phyloP scores from a whole-genome alignment of 2,888 invertebrate species.

The Noctua fimbriata region DNA sequence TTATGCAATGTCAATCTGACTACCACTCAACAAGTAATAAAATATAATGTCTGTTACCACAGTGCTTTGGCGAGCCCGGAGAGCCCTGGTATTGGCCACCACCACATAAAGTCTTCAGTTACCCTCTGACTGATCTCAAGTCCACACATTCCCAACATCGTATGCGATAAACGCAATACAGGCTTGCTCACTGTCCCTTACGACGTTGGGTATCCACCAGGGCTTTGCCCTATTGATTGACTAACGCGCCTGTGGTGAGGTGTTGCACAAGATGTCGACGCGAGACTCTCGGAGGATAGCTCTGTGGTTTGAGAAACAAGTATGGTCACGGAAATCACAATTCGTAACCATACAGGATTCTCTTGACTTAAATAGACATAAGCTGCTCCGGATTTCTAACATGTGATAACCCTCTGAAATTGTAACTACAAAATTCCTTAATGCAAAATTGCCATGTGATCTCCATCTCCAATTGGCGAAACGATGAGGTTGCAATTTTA shows the following conservation, averaged over 20 bases:
- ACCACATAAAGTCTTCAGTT: slow-evolving; percentile 77
- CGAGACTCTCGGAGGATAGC: slow-evolving; percentile 82
- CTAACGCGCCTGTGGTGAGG: slow-evolving; percentile 72
- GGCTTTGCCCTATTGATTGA: slow-evolving; percentile 62
- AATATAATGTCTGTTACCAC: slow-evolving; percentile 76
- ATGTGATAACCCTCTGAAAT: slow-evolving; percentile 80
- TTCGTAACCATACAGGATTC: slow-evolving; percentile 85
- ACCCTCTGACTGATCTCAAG: slow-evolving; percentile 80
- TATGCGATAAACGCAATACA: slow-evolving; percentile 66
- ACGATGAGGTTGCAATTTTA: slow-evolving; percentile 80
- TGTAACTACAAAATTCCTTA: slow-evolving; percentile 73
- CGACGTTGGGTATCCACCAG: slow-evolving; percentile 75
- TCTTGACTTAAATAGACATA: slow-evolving; percentile 86
- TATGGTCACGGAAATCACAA: slow-evolving; percentile 79
- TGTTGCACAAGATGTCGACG: slow-evolving; percentile 64
- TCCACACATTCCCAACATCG: slow-evolving; percentile 72
- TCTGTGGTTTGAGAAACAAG: slow-evolving; percentile 82
- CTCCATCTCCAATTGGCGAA: slow-evolving; percentile 41
- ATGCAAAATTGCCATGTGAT: slow-evolving; percentile 22
- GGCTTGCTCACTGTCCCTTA: slow-evolving; percentile 68
- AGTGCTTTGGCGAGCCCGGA: slow-evolving; percentile 77
- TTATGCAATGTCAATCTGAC: not conserved
- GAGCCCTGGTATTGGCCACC: slow-evolving; percentile 79
- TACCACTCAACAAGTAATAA: slow-evolving; percentile 24
- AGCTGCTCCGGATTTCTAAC: slow-evolving; percentile 81